Evolutionary conservation across 2,113 vertebrate species (phyloP).

Genomic region (Bothrops jararaca): DNA sequence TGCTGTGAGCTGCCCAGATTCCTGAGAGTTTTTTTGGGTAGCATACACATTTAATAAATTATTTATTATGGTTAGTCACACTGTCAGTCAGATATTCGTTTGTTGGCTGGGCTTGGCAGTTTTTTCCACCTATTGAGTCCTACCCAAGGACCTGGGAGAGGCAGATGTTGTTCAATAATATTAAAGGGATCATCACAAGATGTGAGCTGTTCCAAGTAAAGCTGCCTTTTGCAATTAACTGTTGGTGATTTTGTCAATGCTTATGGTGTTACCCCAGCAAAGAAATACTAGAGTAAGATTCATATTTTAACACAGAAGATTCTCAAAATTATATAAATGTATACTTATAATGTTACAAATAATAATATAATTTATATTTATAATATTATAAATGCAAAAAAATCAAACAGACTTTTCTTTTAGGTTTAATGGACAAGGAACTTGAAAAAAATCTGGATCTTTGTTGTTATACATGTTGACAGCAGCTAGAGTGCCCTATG

Average conservation of each 20-base stretch:
- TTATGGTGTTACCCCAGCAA: background rate
- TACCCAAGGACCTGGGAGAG: background rate
- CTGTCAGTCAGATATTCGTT: background rate
- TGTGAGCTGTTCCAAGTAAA: background rate
- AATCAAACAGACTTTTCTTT: background rate
- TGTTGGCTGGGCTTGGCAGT: background rate
- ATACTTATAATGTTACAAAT: background rate
- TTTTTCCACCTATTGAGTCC: background rate
- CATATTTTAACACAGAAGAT: background rate
- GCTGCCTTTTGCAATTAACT: background rate
- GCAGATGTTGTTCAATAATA: background rate
- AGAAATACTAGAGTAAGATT: background rate
- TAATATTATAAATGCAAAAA: background rate
- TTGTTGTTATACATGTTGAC: background rate
- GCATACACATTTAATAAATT: background rate
- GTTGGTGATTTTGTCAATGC: background rate
- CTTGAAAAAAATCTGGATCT: background rate
- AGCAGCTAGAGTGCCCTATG: background rate
- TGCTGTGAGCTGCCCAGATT: background rate
- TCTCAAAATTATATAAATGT: background rate
- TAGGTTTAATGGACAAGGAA: background rate
- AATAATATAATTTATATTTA: background rate
- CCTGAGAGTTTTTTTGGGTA: background rate
- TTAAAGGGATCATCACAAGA: background rate
- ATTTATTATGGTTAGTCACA: background rate